Base-by-base conservation (phyloP, 2,888 invertebrate genomes). In the Orchesella flavescens region DNA sequence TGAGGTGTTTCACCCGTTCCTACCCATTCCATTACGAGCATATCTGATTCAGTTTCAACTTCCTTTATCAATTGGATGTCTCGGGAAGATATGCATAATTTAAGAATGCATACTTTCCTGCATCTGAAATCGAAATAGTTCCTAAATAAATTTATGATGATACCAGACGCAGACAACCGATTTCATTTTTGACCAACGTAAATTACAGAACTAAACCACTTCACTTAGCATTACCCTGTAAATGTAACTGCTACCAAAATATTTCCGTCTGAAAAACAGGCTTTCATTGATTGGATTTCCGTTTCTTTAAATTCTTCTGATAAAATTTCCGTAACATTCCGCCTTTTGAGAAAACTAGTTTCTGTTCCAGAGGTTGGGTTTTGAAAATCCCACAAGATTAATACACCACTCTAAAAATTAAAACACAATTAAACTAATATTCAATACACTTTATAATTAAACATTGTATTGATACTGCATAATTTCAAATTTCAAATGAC, bases 371-470 rank as follows among this genome's bases (percentile, higher is more conserved):
- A 7, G 44, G 46, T 15, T 21, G 46, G 53, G 1, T 61, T 63
- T 19, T 43, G n/a, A 12, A 74, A 46, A 23, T 49, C 63, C 74
- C 74, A 74, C 23, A 74, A 23, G 13, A 74, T 19, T 21, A 74
- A 5, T 15, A 21, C 23, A 15, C 71, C 71, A n/a, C 23, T 9
- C 71, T 55, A 13, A n/a, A 15, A 65, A 34, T 65, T 4, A 65
- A 65, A 34, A 24, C 4, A 19, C 4, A 12, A 17, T 59, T 3
- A 19, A 17, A 65, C 15, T n/a, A 1, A 34, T 65, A 34, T 65
- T 12, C 24, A 34, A 65, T n/a, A 19, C 12, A 19, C 13, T n/a
- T n/a, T n/a, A n/a, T n/a, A n/a, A n/a, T n/a, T n/a, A n/a, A n/a
- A n/a, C n/a, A n/a, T n/a, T n/a, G n/a, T n/a, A n/a, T n/a, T n/a